Conservation (phyloP, 1,140 invertebrate genomes). For the Choristoneura fumiferana region DNA sequence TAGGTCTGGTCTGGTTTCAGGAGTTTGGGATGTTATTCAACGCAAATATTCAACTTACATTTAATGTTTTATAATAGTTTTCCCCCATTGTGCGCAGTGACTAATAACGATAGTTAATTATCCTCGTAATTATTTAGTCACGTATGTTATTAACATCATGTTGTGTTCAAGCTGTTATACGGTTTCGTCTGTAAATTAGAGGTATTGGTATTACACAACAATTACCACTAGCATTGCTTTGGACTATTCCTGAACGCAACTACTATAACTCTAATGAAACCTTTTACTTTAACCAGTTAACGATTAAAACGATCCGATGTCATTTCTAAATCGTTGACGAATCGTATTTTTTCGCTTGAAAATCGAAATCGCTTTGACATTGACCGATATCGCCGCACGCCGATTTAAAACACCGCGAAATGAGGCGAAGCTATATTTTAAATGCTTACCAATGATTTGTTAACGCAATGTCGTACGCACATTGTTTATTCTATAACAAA, state of each 20-base stretch:
- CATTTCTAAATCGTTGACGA: background rate
- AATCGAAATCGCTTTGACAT: slow-evolving; percentile 19
- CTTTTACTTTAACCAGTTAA: too few relatives aligned
- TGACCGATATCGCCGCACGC: slow-evolving; percentile 18
- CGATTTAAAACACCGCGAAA: slow-evolving; percentile 16
- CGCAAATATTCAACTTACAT: too few relatives aligned
- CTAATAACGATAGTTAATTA: slow-evolving; percentile 15
- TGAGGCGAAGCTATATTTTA: slow-evolving; percentile 5
- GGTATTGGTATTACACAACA: too few relatives aligned
- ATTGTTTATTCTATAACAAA: too few relatives aligned
- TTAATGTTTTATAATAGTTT: background rate
- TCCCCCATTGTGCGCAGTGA: background rate
- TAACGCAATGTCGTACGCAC: too few relatives aligned
- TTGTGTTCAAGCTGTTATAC: background rate
- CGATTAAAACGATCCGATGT: too few relatives aligned
- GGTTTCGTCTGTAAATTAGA: too few relatives aligned
- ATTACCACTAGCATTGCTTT: too few relatives aligned
- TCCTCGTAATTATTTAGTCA: slow-evolving; percentile 19
- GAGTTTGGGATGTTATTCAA: too few relatives aligned
- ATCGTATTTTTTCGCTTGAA: slow-evolving; percentile 6
- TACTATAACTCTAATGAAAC: too few relatives aligned
- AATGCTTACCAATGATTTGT: slow-evolving; percentile 8
- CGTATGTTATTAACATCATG: slow-evolving; percentile 15
- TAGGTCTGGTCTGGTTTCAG: too few relatives aligned
- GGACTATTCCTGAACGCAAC: too few relatives aligned